phyloP scores from a whole-genome alignment of 2,888 invertebrate species.

The Stenolophus ochropezus region DNA sequence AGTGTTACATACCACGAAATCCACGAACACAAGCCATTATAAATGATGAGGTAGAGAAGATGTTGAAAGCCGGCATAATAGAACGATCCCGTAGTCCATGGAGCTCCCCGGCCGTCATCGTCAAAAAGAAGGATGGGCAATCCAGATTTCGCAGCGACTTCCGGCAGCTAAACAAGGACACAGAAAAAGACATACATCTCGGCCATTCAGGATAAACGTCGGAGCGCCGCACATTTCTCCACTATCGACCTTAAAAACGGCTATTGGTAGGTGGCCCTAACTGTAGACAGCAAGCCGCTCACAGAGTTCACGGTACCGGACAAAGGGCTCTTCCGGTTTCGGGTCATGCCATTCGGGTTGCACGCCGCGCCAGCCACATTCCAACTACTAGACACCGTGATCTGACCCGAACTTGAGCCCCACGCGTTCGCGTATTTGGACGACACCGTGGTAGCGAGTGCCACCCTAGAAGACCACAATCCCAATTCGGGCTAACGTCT shows the following conservation, averaged over 20 bases:
- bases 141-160: too few species aligned
- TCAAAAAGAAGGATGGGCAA: too few species aligned
- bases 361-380: too few species aligned
- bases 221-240: slow-evolving; percentile 63
- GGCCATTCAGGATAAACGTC: slow-evolving; percentile 63
- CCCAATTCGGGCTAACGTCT: slow-evolving; percentile 63
- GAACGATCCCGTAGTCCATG: too few species aligned
- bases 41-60: too few species aligned
- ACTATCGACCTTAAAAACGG: too few species aligned
- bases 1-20: background rate
- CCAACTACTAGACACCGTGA: too few species aligned
- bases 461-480: slow-evolving; percentile 58
- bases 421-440: too few species aligned
- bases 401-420: slow-evolving; percentile 65
- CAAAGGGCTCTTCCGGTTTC: too few species aligned
- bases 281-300: slow-evolving; percentile 50
- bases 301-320: slow-evolving; percentile 65
- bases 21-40: background rate
- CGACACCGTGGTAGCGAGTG: slow-evolving; percentile 63
- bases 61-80: too few species aligned
- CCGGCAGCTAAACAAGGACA: slow-evolving; percentile 3
- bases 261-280: too few species aligned
- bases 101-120: too few species aligned
- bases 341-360: slow-evolving; percentile 61
- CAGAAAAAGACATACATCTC: slow-evolving; percentile 64